phyloP scores from a whole-genome alignment of 2,797 vertebrate species.

The Peromyscus melanophrys region DNA sequence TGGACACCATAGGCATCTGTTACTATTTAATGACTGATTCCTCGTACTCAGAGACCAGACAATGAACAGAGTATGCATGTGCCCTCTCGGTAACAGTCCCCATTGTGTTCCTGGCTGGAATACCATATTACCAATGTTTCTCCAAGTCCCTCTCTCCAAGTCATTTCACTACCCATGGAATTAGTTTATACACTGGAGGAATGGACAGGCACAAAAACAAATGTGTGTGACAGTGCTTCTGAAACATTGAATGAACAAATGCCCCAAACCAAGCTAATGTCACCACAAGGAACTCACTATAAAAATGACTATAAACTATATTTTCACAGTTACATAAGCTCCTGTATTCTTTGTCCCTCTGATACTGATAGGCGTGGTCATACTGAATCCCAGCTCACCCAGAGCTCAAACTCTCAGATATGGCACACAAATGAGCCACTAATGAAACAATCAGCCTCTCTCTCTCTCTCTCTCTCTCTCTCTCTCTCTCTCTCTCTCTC shows the following conservation, averaged over 20 bases:
- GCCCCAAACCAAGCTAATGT: conserved; percentile 21
- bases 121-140: not conserved
- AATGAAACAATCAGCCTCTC: conserved; percentile 68
- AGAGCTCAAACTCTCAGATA: conserved; percentile 74
- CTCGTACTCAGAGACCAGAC: conserved; percentile 34
- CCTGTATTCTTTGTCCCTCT: conserved; percentile 51
- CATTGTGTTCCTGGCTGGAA: not conserved
- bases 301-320: conserved; percentile 61
- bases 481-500: not conserved
- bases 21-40: not conserved
- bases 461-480: not conserved
- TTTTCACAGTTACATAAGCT: conserved; percentile 21
- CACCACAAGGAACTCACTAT: conserved; percentile 41
- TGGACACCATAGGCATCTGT: not conserved
- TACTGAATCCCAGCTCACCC: conserved; percentile 66
- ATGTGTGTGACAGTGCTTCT: not conserved
- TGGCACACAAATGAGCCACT: conserved; percentile 64
- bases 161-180: not conserved
- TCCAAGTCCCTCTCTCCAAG: not conserved
- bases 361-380: not conserved
- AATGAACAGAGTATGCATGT: not conserved
- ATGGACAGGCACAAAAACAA: not conserved
- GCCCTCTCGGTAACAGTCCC: not conserved
- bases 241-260: conserved; percentile 30
- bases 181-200: not conserved